Percentiles rank a stretch among this genome's conserved stretches.
phyloP scores from a whole-genome alignment of 2,888 invertebrate species.

The Globia sparganii region DNA sequence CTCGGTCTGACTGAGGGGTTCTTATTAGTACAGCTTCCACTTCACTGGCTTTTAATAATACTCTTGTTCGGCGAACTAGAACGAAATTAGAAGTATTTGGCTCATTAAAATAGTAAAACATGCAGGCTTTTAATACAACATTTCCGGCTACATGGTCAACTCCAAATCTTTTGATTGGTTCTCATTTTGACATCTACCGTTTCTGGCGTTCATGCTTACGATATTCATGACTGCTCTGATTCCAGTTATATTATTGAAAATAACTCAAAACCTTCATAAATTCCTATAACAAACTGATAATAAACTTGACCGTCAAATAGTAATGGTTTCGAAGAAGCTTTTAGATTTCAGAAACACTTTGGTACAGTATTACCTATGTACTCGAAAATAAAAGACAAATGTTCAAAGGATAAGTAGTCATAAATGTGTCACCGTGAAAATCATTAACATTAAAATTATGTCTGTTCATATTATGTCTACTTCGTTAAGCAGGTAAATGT shows the following conservation, averaged over 20 bases:
- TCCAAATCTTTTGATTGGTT: not conserved
- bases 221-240: not conserved
- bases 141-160: slow-evolving; percentile 15
- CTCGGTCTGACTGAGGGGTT: not conserved
- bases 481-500: slow-evolving; percentile 49
- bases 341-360: slow-evolving; percentile 43
- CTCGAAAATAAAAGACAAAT: slow-evolving; percentile 47
- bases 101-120: not conserved
- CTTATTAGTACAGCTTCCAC: not conserved
- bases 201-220: not conserved
- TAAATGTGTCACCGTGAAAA: slow-evolving; percentile 44
- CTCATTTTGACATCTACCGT: not conserved
- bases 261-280: slow-evolving; percentile 9
- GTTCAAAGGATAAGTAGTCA: slow-evolving; percentile 29
- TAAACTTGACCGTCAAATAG: slow-evolving; percentile 28
- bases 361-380: slow-evolving; percentile 13
- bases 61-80: not conserved
- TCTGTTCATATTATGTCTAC: slow-evolving; percentile 41
- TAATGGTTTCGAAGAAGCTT: slow-evolving; percentile 32
- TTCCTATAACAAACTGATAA: slow-evolving; percentile 19
- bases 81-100: not conserved
- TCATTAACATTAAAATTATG: slow-evolving; percentile 41
- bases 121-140: slow-evolving; percentile 14
- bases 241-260: not conserved
- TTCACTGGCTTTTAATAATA: not conserved